Base-by-base conservation (phyloP, 2,888 invertebrate genomes). In the Drosophila helvetica region DNA sequence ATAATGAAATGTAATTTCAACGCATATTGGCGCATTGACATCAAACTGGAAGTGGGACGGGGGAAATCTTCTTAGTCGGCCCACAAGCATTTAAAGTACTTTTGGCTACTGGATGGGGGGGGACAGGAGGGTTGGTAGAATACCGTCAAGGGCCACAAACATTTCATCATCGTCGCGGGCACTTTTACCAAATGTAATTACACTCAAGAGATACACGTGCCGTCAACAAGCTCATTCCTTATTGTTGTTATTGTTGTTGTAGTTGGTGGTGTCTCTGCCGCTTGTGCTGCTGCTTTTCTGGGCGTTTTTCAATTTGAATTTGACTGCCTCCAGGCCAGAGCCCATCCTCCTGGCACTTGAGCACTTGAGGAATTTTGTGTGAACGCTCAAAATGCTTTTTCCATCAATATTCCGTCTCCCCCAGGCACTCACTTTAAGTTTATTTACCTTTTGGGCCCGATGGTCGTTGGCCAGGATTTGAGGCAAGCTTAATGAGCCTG, bases 101-200 rank as follows among this genome's bases (percentile, higher is more conserved):
- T 42, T 63, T 53, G 43, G 65, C 2, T n/a, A 8, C 7, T 18
- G 19, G 19, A 27, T 22, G 12, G 46, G 8, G 10, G 46, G 47
- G 27, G 27, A 48, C 64, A 65, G 30, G 10, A 2, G 1, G 65
- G 66, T 58, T 54, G 66, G 53, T 42, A 59, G 65, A 71, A 72
- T 66, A 57, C 59, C 57, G 65, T 53, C 64, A 60, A 48, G 57
- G 59, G 70, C 63, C 70, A n/a, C 69, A 70, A 61, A 51, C 69
- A 70, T 71, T 65, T 60, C 59, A 65, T 73, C 67, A 71, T 75
- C 58, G 50, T 65, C 46, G 54, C 67, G 68, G 59, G 75, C 75
- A 77, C 81, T 80, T 79, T 79, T 76, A 77, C 63, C 75, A 84
- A 86, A 86, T 85, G 87, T 86, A 86, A 86, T 86, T 86, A 86